Base-by-base conservation (phyloP, 92 coral and sea anemone species). In the Phenganax stokvisi region DNA sequence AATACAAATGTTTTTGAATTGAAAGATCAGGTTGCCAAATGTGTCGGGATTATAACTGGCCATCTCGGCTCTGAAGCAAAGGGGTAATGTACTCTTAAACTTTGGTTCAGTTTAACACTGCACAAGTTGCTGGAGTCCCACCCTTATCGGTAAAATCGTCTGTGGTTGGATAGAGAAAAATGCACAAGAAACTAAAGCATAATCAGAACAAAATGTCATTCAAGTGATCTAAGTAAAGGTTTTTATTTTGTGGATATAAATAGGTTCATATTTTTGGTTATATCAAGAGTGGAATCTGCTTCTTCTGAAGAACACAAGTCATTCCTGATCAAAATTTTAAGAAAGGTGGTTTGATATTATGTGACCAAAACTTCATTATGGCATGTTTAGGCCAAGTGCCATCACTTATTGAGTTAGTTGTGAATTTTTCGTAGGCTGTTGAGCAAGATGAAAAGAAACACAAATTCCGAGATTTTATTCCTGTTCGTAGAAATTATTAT, bases 231-330 rank as follows among this genome's bases (percentile, higher is more conserved):
- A 13, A 13, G 7, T 59, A 20, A 7, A 1, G 65, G 1, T 13
- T 59, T 30, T 11, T 58, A 77, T 47, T 80, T 11, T 37, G 47
- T 37, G 47, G 47, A 1, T 37, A 37, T 5, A 37, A 37, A 37
- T 57, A 93, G 97, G 88, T 93, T 85, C 79, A 89, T 93, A 76
- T 92, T 91, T 78, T 90, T 93, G 97, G 76, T 93, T 53, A 89
- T 93, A 47, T 75, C 85, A 60, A 94, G 91, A 79, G 86, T 94
- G 80, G 92, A 92, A 70, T 84, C 98, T 15, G 87, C 98, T 53
- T 78, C 90, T 11, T 88, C 97, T 0, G 98, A 94, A 79, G 98
- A 94, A 8, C 85, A 90, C 70, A 94, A 94, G 78, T 87, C 89
- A 56, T 51, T 92, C 13, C 61, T 94, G 16, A 85, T 94, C 56